phyloP scores from a whole-genome alignment of 2,888 invertebrate species.

The Phaedon cochleariae region DNA sequence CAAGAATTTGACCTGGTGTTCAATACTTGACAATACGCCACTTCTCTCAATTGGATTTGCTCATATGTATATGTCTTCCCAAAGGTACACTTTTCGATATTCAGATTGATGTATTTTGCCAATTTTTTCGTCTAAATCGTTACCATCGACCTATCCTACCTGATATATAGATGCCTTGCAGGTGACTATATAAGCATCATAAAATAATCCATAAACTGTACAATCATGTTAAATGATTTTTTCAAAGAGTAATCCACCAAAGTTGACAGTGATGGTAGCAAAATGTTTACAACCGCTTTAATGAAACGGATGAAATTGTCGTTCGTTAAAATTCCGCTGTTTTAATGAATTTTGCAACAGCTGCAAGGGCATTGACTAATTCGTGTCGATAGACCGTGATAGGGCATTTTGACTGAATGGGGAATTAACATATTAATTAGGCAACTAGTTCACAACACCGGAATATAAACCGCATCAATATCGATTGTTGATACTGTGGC shows the following conservation, averaged over 20 bases:
- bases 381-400: slow-evolving; percentile 42
- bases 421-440: slow-evolving; percentile 20
- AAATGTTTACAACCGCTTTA: slow-evolving; percentile 10
- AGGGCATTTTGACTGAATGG: slow-evolving; percentile 18
- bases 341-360: slow-evolving; percentile 43
- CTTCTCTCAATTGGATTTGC: too few species aligned
- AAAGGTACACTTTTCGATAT: too few species aligned
- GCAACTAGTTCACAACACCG: slow-evolving; percentile 1
- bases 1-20: too few species aligned
- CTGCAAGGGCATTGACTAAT: slow-evolving; percentile 51
- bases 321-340: slow-evolving; percentile 52
- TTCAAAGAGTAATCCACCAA: slow-evolving; percentile 35
- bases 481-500: slow-evolving; percentile 14
- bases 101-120: too few species aligned
- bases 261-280: neutral
- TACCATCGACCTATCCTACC: too few species aligned
- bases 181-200: too few species aligned
- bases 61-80: too few species aligned
- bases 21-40: too few species aligned
- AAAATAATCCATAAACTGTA: too few species aligned
- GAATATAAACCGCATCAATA: slow-evolving; percentile 13
- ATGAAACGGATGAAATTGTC: slow-evolving; percentile 23
- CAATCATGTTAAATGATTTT: slow-evolving; percentile 14
- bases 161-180: too few species aligned
- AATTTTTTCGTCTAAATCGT: too few species aligned